Conservation (phyloP, 2,888 invertebrate genomes). For the Himalopsyche anomala region DNA sequence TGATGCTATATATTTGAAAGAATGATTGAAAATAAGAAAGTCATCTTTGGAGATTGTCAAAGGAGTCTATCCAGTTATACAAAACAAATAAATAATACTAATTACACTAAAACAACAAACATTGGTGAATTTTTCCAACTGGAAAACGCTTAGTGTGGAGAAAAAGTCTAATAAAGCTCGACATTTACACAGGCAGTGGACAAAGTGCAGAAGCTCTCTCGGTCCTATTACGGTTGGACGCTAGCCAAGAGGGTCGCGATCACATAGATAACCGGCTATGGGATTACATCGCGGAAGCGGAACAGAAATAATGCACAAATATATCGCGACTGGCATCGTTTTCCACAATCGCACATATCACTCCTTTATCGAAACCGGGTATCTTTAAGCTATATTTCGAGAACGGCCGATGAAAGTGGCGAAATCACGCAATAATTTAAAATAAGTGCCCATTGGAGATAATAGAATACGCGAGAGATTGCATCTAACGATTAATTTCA, state of each 20-base stretch:
- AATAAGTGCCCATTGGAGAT: no score
- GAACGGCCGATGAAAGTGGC: no score
- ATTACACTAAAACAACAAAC: no score
- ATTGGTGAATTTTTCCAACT: background rate
- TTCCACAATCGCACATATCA: background rate
- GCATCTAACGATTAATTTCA: no score
- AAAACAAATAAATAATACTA: no score
- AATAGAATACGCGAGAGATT: no score
- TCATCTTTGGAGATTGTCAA: no score
- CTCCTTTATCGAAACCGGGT: background rate
- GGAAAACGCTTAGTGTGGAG: background rate
- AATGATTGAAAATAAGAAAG: no score
- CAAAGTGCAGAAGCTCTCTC: slow-evolving; percentile 2
- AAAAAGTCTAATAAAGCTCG: slow-evolving; percentile 29
- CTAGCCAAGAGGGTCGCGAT: slow-evolving; percentile 24
- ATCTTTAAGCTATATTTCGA: background rate
- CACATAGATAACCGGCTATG: slow-evolving; percentile 25
- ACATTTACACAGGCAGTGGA: background rate
- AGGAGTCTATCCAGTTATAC: no score
- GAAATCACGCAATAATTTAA: no score
- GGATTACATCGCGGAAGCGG: slow-evolving; percentile 32
- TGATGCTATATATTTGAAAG: no score
- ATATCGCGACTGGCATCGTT: slow-evolving; percentile 13
- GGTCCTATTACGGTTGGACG: slow-evolving; percentile 11
- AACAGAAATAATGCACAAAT: slow-evolving; percentile 35